Percentiles rank a stretch among this genome's conserved stretches.
Conservation (phyloP, 2,797 vertebrate species). For the Brachyalestes nurse region DNA sequence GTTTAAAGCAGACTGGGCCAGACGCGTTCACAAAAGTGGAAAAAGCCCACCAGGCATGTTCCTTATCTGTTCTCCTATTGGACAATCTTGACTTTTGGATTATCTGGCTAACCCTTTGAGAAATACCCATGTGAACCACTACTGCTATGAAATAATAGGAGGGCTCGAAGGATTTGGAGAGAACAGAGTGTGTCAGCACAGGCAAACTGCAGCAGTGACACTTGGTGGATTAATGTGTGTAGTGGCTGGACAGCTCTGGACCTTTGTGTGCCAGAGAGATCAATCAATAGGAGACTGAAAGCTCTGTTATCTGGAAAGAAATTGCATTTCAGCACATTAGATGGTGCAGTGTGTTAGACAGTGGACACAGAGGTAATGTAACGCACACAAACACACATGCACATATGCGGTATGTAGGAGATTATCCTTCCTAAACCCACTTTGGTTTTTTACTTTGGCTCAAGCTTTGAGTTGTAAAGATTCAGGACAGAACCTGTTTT, state of each 20-base stretch:
- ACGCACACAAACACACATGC: neutral
- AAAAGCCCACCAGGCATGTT: neutral
- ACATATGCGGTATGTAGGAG: neutral
- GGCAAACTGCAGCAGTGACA: neutral
- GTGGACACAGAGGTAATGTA: neutral
- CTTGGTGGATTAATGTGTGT: neutral
- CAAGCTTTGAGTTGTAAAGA: neutral
- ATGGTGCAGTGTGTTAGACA: neutral
- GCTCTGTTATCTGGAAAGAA: neutral
- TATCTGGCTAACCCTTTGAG: neutral
- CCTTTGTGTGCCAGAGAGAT: neutral
- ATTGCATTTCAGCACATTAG: neutral
- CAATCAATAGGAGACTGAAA: neutral
- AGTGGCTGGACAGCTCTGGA: neutral
- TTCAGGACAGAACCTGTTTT: neutral
- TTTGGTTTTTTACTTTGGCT: conserved; percentile 20
- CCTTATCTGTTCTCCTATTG: neutral
- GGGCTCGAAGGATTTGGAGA: neutral
- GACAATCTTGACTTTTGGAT: neutral
- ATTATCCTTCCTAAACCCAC: neutral
- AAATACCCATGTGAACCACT: neutral
- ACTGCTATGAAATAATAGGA: neutral
- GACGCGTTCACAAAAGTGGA: neutral
- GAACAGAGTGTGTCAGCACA: neutral
- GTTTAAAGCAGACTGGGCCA: neutral